Evolutionary conservation across 2,888 invertebrate species (phyloP), one percentile per base, ranked within the genome.

Genomic region (Drosophila recens): DNA sequence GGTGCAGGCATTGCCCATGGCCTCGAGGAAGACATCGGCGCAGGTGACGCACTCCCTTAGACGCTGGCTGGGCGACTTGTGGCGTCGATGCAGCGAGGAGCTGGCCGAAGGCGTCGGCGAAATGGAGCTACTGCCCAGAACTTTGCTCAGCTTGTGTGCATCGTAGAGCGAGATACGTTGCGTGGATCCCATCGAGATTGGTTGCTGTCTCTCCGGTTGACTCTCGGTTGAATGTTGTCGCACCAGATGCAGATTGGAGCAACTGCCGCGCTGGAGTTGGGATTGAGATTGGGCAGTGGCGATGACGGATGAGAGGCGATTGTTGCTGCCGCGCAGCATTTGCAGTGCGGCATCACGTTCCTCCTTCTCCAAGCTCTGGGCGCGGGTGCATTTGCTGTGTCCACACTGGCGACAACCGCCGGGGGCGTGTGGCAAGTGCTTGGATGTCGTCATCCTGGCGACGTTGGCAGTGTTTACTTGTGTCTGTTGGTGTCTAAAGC

Each of bases 1-100:
- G 17, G 97, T 97, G 93, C 96, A 96, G 57, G 97, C 97, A 94
- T 97, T 97, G 68, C 97, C 97, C 94, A 97, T 97, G 49, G 97
- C 97, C 94, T 97, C 97, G 64, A 97, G 94, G 86, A 97, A 94
- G 69, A 97, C 96, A 93, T 96, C 96, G 56, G 96, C 96, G 91
- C 96, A 96, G 46, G 96, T 94, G 67, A 97, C 94, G 90, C 94
- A 95, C 90, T 96, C 95, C 89, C 95, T 94, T 85, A 95, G 75
- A 42, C 90, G 89, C 65, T 91, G 91, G 56, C 75, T 87, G 33
- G 86, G 89, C 17, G 87, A 87, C 56, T 91, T 91, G 63, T 87
- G 80, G 6, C 88, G 86, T 42, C 86, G 72, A 66, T 84, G 84
- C n/a, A 79, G 67, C 38, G 86, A 79, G 27, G 85, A 79, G 65